These are phyloP conservation scores for Clarias laeviceps DNA, from an alignment of 2,797 vertebrate genomes.

Conservation along the genomic window DNA sequence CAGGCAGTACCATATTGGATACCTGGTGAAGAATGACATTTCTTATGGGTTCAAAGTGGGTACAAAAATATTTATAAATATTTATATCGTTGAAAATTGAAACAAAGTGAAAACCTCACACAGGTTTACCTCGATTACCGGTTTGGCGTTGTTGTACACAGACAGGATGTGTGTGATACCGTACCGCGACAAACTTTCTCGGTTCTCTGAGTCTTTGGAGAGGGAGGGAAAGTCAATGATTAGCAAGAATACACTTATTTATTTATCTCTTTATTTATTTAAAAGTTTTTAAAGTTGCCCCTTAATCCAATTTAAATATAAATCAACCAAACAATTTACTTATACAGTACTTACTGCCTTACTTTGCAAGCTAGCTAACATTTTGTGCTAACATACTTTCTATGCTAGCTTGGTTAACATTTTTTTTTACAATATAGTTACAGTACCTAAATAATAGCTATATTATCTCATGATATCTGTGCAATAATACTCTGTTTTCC, in stretches of 20 bases:
- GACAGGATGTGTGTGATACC: slow-evolving; percentile 88
- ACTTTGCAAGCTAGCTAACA: neutral
- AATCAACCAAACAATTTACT: neutral
- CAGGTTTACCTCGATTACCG: slow-evolving; percentile 80
- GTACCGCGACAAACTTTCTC: slow-evolving; percentile 74
- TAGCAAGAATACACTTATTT: neutral
- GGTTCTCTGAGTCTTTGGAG: slow-evolving; percentile 83
- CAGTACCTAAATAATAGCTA: too few relatives aligned
- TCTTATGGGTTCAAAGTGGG: neutral
- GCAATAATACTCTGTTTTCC: too few relatives aligned
- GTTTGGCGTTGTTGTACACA: slow-evolving; percentile 81
- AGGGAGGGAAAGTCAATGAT: too few relatives aligned
- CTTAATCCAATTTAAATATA: neutral
- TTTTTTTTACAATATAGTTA: too few relatives aligned
- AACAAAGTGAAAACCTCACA: neutral
- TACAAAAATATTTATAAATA: neutral
- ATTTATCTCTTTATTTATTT: neutral
- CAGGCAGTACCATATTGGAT: too few relatives aligned
- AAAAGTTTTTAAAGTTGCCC: neutral
- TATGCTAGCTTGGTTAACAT: neutral
- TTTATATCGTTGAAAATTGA: neutral
- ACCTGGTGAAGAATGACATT: too few relatives aligned
- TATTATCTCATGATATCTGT: too few relatives aligned
- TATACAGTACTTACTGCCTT: neutral
- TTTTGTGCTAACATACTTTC: neutral